Base-by-base conservation (phyloP, 2,888 invertebrate species). In the Macrosiphum euphorbiae region DNA sequence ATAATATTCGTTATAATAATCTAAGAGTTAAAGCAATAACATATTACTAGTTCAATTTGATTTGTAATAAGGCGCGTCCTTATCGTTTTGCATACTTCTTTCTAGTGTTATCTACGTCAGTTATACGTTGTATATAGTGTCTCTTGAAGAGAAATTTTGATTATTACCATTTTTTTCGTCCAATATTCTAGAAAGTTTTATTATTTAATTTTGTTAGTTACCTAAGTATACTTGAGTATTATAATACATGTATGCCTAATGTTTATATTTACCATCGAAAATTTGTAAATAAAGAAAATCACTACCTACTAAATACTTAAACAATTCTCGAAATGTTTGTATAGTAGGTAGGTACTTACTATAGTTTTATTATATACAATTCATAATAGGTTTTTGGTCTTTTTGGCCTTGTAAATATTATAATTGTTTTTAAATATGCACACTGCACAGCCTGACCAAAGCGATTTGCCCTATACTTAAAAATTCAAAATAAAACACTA, bases 1-100 rank as follows among this genome's bases (percentile, higher is more conserved):
- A 52, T 89, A 44, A 44, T 89, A 89, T 88, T 92, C 92, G 41
- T 87, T 67, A 20, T 87, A 87, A 92, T 88, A 67, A 92, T 92
- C 87, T 87, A 41, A 92, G 61, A 87, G 41, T 61, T 50, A 52
- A 92, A 61, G 87, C 61, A 67, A 88, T 67, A 92, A 92, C 52
- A 55, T 52, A 84, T 90, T 50, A 87, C 52, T 78, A 88, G 92
- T 88, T 92, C 61, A 92, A 88, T 89, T 92, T 78, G 92, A 92
- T 89, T 92, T 88, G 55, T 92, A 84, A 92, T 84, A 84, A 92
- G 92, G 84, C 88, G 88, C 88, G 88, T 88, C 92, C 78, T 89
- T 92, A 92, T 92, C 92, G 92, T 88, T 92, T 88, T 92, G 78
- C 92, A 88, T 92, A 92, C 84, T 88, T 92, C 41, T 92, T 88